Evolutionary conservation across 2,113 vertebrate genomes (phyloP).

Genomic region (Lophius piscatorius): DNA sequence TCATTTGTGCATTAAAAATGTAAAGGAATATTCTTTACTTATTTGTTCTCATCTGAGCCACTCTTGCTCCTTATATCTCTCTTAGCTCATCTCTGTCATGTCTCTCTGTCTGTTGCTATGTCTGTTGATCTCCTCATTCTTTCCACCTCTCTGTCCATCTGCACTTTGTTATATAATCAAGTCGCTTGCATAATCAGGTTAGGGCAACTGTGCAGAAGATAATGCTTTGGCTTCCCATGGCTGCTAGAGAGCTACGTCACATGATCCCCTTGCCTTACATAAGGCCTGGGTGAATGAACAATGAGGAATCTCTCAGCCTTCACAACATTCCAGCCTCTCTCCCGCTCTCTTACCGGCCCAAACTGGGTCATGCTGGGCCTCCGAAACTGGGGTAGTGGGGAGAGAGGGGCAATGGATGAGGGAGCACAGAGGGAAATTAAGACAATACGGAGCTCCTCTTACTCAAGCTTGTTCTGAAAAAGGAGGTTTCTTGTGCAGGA

Average conservation of each 20-base stretch:
- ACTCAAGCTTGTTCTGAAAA: conserved; percentile 33
- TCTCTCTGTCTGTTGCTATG: conserved; percentile 15
- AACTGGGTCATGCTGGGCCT: conserved; percentile 76
- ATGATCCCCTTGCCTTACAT: conserved; percentile 74
- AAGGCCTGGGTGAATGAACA: conserved; percentile 80
- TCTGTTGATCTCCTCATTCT: conserved; percentile 24
- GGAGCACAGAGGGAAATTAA: conserved; percentile 36
- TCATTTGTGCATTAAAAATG: neutral
- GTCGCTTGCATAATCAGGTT: conserved; percentile 74
- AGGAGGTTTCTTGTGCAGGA: conserved; percentile 16
- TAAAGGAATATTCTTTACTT: neutral
- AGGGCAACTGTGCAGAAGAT: conserved; percentile 68
- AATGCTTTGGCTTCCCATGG: conserved; percentile 71
- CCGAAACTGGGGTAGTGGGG: conserved; percentile 74
- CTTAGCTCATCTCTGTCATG: neutral
- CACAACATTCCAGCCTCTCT: conserved; percentile 73
- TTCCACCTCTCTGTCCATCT: conserved; percentile 20
- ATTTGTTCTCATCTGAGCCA: neutral
- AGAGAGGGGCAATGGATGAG: conserved; percentile 44
- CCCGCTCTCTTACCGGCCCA: conserved; percentile 53
- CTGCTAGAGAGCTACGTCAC: conserved; percentile 72
- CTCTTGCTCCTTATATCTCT: neutral
- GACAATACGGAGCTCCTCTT: conserved; percentile 48
- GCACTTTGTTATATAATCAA: conserved; percentile 61
- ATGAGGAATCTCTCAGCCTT: conserved; percentile 79